Conservation (phyloP, 2,797 vertebrate species). For the Cyclura pinguis region DNA sequence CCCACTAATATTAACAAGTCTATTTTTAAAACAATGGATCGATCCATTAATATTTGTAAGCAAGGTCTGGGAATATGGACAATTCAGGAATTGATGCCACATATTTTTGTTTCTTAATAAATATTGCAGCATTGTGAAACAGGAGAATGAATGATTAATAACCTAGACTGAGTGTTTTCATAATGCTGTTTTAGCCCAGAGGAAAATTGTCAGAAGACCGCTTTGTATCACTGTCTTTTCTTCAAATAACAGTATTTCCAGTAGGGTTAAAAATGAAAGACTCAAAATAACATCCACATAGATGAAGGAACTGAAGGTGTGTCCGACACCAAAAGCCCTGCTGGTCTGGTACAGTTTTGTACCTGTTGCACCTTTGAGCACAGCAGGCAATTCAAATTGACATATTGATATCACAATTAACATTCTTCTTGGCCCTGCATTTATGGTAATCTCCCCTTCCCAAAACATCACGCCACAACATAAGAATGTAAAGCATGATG, state of each 20-base stretch:
- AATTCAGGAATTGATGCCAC: background rate
- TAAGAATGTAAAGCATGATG: background rate
- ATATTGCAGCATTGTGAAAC: background rate
- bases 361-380: background rate
- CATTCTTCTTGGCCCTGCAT: background rate
- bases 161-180: background rate
- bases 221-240: background rate
- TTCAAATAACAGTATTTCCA: background rate
- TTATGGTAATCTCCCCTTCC: background rate
- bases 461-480: background rate
- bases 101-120: background rate
- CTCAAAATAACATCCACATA: background rate
- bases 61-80: background rate
- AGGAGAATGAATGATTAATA: background rate
- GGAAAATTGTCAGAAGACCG: background rate
- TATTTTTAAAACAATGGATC: background rate
- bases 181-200: background rate
- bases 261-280: background rate
- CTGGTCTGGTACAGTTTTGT: background rate
- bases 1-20: background rate
- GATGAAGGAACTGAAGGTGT: background rate
- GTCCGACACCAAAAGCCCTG: too few species aligned
- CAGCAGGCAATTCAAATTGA: background rate
- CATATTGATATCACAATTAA: background rate
- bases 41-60: background rate